phyloP scores from a whole-genome alignment of 1,140 invertebrate genomes.

The Sitophilus oryzae region DNA sequence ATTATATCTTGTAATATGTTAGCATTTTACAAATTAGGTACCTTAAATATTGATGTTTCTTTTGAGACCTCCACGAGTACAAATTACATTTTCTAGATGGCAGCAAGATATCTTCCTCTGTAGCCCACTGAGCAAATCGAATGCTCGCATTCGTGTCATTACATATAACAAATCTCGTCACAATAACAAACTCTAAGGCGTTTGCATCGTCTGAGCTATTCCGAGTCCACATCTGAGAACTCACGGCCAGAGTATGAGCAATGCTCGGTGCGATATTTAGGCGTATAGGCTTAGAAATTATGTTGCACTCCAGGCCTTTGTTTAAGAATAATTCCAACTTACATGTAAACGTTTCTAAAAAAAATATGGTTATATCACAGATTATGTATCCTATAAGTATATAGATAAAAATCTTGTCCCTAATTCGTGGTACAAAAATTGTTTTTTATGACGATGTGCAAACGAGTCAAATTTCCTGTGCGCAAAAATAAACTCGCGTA shows the following conservation, averaged over 20 bases:
- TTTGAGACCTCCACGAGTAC: constrained; percentile 62
- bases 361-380: too few relatives aligned
- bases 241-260: constrained; percentile 58
- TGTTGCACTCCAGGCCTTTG: constrained; percentile 28
- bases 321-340: constrained; percentile 40
- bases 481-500: too few relatives aligned
- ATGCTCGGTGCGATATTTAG: constrained; percentile 52
- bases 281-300: constrained; percentile 36
- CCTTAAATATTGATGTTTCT: constrained; percentile 49
- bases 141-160: constrained; percentile 62
- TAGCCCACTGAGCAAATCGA: constrained; percentile 65
- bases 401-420: too few relatives aligned
- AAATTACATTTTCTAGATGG: constrained; percentile 56
- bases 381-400: too few relatives aligned
- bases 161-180: constrained; percentile 61
- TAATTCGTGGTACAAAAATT: too few relatives aligned
- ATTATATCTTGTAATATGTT: constrained; percentile 25
- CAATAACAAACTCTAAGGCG: constrained; percentile 43
- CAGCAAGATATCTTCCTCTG: constrained; percentile 64
- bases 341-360: constrained; percentile 46
- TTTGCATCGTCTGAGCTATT: constrained; percentile 29
- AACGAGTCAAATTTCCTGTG: too few relatives aligned
- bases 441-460: too few relatives aligned
- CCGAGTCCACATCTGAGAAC: constrained; percentile 52
- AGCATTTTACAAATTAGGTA: constrained; percentile 33